Percentiles rank a stretch among this genome's conserved stretches.
phyloP scores from a whole-genome alignment of 2,888 invertebrate species.

The Ormyrus nitidulus region DNA sequence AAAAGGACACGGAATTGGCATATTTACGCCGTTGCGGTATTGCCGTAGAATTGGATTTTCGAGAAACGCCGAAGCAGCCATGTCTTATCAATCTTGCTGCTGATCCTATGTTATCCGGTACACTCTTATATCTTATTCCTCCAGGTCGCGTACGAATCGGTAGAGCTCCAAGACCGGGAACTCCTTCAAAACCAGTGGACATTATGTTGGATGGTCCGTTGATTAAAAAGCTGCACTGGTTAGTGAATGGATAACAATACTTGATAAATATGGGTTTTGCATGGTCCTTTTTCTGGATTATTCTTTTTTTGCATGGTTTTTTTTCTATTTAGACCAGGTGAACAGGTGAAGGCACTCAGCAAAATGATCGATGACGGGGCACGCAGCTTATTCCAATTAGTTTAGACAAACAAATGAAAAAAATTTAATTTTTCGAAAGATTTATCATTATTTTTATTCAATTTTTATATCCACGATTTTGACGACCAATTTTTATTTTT shows the following conservation, averaged over 20 bases:
- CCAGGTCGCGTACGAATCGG: slow-evolving; percentile 77
- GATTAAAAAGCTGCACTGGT: slow-evolving; percentile 81
- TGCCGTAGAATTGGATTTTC: slow-evolving; percentile 76
- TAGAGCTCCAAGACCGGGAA: slow-evolving; percentile 67
- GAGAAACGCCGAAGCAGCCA: slow-evolving; percentile 75
- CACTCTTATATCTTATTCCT: slow-evolving; percentile 77
- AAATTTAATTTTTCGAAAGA: no score
- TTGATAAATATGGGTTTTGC: slow-evolving; percentile 10
- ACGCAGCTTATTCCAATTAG: no score
- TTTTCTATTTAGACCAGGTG: background rate
- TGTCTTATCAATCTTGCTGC: slow-evolving; percentile 81
- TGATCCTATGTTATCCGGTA: slow-evolving; percentile 81
- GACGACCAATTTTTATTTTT: no score
- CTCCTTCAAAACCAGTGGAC: slow-evolving; percentile 73
- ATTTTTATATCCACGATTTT: no score
- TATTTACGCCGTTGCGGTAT: slow-evolving; percentile 79
- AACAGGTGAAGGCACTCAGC: background rate
- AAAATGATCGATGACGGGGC: background rate
- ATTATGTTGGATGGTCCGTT: slow-evolving; percentile 80
- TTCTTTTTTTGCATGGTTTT: slow-evolving; percentile 17
- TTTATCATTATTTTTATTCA: no score
- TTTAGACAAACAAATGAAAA: no score
- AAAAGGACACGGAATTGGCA: slow-evolving; percentile 76
- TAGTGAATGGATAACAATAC: slow-evolving; percentile 62
- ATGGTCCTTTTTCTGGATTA: background rate